These are phyloP conservation scores for Emberiza fucata DNA, from an alignment of 2,113 vertebrate genomes.

Conservation along the genomic window DNA sequence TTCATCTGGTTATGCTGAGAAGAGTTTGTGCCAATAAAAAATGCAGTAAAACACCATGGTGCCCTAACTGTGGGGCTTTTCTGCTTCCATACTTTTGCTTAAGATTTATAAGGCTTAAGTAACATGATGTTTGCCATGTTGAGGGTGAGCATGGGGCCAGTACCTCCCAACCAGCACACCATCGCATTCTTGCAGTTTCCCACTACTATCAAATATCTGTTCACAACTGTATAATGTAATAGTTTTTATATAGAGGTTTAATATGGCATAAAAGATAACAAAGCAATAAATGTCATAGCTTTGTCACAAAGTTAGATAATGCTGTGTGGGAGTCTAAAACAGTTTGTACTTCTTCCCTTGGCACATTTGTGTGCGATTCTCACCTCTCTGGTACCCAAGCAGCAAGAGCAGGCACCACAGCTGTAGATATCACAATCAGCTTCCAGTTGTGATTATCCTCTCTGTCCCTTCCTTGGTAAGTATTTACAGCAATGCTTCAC, in stretches of 20 bases:
- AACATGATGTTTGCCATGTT: neutral
- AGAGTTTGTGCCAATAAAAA: neutral
- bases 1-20: neutral
- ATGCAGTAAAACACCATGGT: neutral
- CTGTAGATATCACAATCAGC: neutral
- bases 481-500: neutral
- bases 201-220: neutral
- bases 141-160: neutral
- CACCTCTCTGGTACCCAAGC: neutral
- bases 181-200: accelerated
- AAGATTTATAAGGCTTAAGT: neutral
- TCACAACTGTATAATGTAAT: neutral
- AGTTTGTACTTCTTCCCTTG: neutral
- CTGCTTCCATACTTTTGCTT: neutral
- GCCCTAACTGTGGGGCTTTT: neutral
- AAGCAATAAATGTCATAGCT: neutral
- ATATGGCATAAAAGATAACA: neutral
- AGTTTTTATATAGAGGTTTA: neutral
- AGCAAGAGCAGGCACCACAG: neutral
- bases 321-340: neutral
- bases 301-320: neutral
- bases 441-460: neutral
- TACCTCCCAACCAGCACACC: neutral
- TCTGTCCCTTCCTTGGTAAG: neutral
- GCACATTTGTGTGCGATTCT: neutral